Conservation (phyloP, 1,140 invertebrate species). For the Brachionus koreanus region DNA sequence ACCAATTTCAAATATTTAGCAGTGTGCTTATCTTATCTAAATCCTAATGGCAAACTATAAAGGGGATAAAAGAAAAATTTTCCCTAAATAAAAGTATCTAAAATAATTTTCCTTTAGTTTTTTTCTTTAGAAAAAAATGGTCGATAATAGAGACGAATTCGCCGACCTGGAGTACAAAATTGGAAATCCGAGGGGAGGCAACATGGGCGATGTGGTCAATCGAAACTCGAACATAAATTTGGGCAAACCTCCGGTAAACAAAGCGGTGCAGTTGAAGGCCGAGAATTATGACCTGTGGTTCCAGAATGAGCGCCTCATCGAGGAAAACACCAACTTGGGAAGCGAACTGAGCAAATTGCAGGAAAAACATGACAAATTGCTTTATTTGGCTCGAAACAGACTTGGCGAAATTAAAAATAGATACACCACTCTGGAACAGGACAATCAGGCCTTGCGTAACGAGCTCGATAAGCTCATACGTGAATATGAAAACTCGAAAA, state of each 20-base stretch:
- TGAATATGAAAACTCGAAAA: slow-evolving; percentile 44
- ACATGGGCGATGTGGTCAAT: slow-evolving; percentile 32
- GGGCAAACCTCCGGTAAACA: slow-evolving; percentile 8
- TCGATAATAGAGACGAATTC: slow-evolving; percentile 34
- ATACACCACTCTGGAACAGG: slow-evolving; percentile 37
- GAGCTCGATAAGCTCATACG: slow-evolving; percentile 24
- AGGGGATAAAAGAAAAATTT: not conserved
- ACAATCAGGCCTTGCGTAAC: slow-evolving; percentile 31
- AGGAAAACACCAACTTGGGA: slow-evolving; percentile 15
- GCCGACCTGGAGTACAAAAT: slow-evolving; percentile 42
- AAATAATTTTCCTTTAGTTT: not conserved
- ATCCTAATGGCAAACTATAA: not conserved
- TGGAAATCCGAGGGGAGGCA: not conserved
- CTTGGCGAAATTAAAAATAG: slow-evolving; percentile 39
- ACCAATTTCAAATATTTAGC: slow-evolving; percentile 13
- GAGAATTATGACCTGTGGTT: slow-evolving; percentile 44
- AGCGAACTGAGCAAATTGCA: slow-evolving; percentile 29
- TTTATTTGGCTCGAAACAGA: slow-evolving; percentile 34
- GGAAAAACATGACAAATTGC: slow-evolving; percentile 42
- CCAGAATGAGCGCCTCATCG: slow-evolving; percentile 35
- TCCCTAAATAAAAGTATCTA: not conserved
- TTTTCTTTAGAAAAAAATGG: slow-evolving; percentile 24
- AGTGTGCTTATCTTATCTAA: slow-evolving; percentile 19
- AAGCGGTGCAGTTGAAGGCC: slow-evolving; percentile 41
- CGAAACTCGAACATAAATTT: slow-evolving; percentile 33